Percentiles rank a stretch among this genome's conserved stretches.
phyloP scores from a whole-genome alignment of 2,113 vertebrate genomes.

The Pitta sordida region DNA sequence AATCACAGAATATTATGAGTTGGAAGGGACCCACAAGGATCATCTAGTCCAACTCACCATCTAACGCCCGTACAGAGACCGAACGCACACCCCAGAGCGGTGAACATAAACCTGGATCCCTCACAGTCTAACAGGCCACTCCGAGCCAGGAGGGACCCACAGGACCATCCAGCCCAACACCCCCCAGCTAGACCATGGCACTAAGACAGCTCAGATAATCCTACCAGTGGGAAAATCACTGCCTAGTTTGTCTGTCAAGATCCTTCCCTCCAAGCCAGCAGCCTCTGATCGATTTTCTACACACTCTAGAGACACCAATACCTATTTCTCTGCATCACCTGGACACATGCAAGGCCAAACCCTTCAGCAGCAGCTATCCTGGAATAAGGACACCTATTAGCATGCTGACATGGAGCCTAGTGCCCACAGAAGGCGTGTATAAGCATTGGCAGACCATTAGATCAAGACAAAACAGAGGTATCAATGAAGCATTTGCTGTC shows the following conservation, averaged over 20 bases:
- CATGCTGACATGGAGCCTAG: neutral
- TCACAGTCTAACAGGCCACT: too few relatives aligned
- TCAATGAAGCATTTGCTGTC: neutral
- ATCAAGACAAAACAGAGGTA: neutral
- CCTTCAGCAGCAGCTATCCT: neutral
- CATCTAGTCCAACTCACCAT: too few relatives aligned
- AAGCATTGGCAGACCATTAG: neutral
- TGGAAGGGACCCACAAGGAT: too few relatives aligned
- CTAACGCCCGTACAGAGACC: too few relatives aligned
- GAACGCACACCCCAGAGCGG: too few relatives aligned
- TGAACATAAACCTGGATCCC: too few relatives aligned
- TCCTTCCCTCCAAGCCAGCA: neutral
- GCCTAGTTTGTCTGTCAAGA: neutral
- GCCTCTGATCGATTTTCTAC: neutral
- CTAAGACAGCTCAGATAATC: neutral
- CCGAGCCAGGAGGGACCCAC: too few relatives aligned
- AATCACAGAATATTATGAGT: too few relatives aligned
- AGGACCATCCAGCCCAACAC: too few relatives aligned
- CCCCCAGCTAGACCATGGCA: too few relatives aligned
- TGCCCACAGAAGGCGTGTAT: neutral
- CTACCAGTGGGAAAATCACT: neutral
- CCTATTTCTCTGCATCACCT: neutral
- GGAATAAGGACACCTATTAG: neutral
- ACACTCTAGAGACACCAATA: neutral
- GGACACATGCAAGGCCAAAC: neutral